Evolutionary conservation across 1,140 invertebrate genomes (phyloP).

Genomic region (Telenomus remus): DNA sequence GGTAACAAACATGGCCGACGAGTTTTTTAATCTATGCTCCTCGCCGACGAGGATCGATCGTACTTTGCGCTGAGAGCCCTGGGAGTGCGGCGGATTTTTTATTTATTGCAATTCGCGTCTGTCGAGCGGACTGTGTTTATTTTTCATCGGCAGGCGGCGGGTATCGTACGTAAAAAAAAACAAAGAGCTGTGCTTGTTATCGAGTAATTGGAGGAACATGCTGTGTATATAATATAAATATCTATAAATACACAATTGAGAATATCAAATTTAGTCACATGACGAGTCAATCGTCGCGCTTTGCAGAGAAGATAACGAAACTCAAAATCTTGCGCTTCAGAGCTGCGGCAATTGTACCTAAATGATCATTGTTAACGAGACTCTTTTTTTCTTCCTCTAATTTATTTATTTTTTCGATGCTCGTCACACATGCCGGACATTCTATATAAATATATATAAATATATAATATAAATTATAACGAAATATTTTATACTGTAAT

Average conservation of each 20-base stretch:
- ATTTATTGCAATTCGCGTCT: constrained; percentile 5
- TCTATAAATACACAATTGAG: constrained; percentile 46
- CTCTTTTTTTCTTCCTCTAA: constrained; percentile 54
- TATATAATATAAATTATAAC: constrained; percentile 60
- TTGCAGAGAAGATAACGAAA: constrained; percentile 44
- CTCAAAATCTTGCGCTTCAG: constrained; percentile 45
- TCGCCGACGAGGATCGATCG: not conserved
- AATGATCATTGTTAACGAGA: constrained; percentile 57
- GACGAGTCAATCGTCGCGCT: constrained; percentile 48
- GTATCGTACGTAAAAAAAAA: not conserved
- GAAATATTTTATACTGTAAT: constrained; percentile 66
- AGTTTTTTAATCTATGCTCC: constrained; percentile 3
- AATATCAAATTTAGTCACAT: constrained; percentile 55
- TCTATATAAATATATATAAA: constrained; percentile 62
- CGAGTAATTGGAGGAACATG: constrained; percentile 24
- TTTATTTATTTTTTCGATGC: constrained; percentile 60
- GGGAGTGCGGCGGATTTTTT: not conserved
- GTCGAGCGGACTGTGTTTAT: constrained; percentile 12
- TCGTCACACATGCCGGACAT: constrained; percentile 42
- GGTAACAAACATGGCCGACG: constrained; percentile 25
- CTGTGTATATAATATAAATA: constrained; percentile 57
- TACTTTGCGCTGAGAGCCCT: not conserved
- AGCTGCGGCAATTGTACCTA: constrained; percentile 58
- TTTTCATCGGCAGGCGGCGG: constrained; percentile 8
- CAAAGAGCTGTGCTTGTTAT: constrained; percentile 35